Base-by-base conservation (phyloP, 1,140 invertebrate species). In the Aethina tumida region DNA sequence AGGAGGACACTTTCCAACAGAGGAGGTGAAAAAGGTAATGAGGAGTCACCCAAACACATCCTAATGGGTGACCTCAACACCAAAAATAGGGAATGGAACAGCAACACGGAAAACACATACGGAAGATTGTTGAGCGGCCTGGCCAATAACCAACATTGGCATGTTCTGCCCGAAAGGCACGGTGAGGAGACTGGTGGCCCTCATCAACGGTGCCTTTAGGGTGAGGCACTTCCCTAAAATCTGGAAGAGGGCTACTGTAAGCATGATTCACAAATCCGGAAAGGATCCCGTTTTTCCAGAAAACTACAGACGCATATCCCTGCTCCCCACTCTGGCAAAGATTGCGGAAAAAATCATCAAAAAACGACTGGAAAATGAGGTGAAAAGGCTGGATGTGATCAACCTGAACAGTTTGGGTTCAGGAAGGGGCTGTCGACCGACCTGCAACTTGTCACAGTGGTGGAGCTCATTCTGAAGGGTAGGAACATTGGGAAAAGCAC, bases 281-380 rank as follows among this genome's bases (percentile, higher is more conserved):
- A 61, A 63, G 37, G 28, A 52, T 17, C 31, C 21, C 25, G 34
- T 14, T 6, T 20, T 16, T 6, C 44, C 54, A 8, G 5, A 9
- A 7, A 54, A 41, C 17, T 58, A 62, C 39, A 38, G 57, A 13
- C 57, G 56, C 0, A 62, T 62, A 7, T 57, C 48, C 17, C 44
- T 62, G 0, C 42, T 59, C 5, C 34, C 39, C 4, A 29, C 29
- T 7, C 20, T 58, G 7, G 40, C 31, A 3, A 63, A 63, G 40
- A 4, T 60, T 3, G 27, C 49, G 8, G 56, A 60, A 51, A 56
- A 46, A 39, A 36, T 55, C 5, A 31, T 58, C 1, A 33, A 47
- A 10, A 17, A 7, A 17, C 5, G 19, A 18, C 4, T 42, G 12
- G 22, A 35, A 3, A 39, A 39, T 4, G 6, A 35, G 5, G 9